Conservation (phyloP, 2,113 vertebrate genomes). For the Syngnathus scovelli region DNA sequence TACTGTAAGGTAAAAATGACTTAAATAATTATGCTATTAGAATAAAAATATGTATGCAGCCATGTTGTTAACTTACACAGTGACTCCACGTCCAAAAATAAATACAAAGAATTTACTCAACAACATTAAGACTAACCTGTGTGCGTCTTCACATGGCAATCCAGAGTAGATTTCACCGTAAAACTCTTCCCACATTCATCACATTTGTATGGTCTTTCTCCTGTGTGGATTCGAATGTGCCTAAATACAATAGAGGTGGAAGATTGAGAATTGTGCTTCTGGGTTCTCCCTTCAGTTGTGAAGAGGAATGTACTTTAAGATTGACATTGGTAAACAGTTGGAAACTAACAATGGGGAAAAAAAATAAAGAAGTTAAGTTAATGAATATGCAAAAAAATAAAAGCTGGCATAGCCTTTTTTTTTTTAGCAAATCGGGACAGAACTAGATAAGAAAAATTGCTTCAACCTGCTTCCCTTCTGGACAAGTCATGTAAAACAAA, state of each 20-base stretch:
- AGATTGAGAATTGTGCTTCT: background rate
- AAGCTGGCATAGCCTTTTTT: background rate
- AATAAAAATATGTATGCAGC: background rate
- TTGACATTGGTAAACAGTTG: background rate
- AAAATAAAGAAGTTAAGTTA: background rate
- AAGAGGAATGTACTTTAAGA: background rate
- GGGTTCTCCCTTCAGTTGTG: background rate
- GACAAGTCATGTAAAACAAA: no score
- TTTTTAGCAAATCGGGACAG: background rate
- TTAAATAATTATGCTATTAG: background rate
- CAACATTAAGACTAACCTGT: constrained; percentile 71
- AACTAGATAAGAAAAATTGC: no score
- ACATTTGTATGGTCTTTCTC: constrained; percentile 86
- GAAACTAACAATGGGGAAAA: background rate
- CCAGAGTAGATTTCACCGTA: constrained; percentile 90
- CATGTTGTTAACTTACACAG: background rate
- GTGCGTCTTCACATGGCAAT: constrained; percentile 89
- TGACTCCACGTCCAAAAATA: background rate
- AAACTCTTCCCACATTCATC: constrained; percentile 90
- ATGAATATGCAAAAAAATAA: background rate
- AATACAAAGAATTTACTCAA: background rate
- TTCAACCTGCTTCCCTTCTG: no score
- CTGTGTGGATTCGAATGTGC: constrained; percentile 87
- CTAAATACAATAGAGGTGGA: constrained; percentile 48
- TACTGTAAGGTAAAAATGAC: background rate